Evolutionary conservation across 2,888 invertebrate genomes (phyloP).

Genomic region (Melipona beecheii): DNA sequence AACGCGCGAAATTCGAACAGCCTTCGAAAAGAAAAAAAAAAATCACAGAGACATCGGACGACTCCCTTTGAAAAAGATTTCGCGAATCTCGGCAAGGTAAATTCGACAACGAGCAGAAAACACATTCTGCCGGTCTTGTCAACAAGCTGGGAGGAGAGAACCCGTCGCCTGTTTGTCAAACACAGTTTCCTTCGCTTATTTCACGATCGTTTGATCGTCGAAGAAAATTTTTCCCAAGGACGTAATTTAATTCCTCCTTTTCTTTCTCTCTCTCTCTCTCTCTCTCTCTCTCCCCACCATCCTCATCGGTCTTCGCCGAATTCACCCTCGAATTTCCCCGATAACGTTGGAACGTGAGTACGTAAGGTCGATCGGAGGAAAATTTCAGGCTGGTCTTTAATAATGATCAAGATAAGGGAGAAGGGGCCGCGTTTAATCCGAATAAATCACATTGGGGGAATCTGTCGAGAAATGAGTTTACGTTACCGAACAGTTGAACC

Average conservation of each 20-base stretch:
- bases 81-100: constrained; percentile 15
- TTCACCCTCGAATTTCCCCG: constrained; percentile 29
- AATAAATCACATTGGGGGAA: constrained; percentile 68
- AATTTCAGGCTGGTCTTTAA: constrained; percentile 64
- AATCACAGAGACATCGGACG: background rate
- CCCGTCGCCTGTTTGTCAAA: constrained; percentile 50
- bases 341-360: constrained; percentile 39
- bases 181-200: constrained; percentile 33
- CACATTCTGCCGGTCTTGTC: constrained; percentile 19
- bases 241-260: constrained; percentile 63
- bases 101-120: constrained; percentile 33
- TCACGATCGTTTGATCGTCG: constrained; percentile 44
- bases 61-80: background rate
- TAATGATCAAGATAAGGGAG: constrained; percentile 54
- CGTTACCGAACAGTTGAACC: constrained; percentile 25
- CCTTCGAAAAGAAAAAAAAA: background rate
- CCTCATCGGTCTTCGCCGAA: background rate
- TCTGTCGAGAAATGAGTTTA: constrained; percentile 65
- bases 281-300: background rate
- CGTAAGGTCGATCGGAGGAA: constrained; percentile 38
- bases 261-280: background rate
- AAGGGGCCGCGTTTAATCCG: constrained; percentile 63
- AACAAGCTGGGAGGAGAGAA: constrained; percentile 12
- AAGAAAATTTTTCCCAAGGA: constrained; percentile 55
- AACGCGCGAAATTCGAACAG: background rate